These are phyloP conservation scores for Ursus arctos DNA, from an alignment of 2,113 vertebrate species.

Conservation along the genomic window DNA sequence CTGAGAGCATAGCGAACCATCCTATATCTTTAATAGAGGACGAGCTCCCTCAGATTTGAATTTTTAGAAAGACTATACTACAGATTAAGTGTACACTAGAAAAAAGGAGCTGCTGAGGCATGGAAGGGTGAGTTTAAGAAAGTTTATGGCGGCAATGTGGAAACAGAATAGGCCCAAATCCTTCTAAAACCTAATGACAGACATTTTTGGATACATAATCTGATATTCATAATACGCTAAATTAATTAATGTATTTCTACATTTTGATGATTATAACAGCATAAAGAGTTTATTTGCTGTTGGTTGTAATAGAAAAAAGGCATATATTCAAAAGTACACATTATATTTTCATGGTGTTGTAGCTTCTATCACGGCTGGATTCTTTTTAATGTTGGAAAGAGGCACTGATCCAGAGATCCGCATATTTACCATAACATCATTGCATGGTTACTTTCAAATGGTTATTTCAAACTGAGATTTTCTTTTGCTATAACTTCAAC, in stretches of 20 bases:
- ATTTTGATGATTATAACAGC: background rate
- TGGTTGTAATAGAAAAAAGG: background rate
- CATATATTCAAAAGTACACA: background rate
- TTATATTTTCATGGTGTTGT: background rate
- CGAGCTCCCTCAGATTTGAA: background rate
- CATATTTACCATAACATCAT: background rate
- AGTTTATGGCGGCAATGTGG: background rate
- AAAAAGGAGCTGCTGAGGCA: background rate
- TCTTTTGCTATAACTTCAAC: background rate
- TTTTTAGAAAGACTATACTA: background rate
- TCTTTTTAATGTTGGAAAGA: background rate
- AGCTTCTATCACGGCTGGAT: background rate
- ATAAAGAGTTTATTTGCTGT: background rate
- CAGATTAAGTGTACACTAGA: background rate
- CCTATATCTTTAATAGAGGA: background rate
- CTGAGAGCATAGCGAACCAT: background rate
- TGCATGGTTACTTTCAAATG: background rate
- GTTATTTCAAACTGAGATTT: constrained; percentile 41
- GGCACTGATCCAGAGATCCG: background rate
- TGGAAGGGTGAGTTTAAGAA: background rate
- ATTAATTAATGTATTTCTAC: background rate
- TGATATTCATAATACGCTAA: background rate
- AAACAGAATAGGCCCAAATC: background rate
- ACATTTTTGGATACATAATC: background rate
- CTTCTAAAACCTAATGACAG: background rate